Conservation (phyloP, 2,888 invertebrate species). For the Geotrupes spiniger region DNA sequence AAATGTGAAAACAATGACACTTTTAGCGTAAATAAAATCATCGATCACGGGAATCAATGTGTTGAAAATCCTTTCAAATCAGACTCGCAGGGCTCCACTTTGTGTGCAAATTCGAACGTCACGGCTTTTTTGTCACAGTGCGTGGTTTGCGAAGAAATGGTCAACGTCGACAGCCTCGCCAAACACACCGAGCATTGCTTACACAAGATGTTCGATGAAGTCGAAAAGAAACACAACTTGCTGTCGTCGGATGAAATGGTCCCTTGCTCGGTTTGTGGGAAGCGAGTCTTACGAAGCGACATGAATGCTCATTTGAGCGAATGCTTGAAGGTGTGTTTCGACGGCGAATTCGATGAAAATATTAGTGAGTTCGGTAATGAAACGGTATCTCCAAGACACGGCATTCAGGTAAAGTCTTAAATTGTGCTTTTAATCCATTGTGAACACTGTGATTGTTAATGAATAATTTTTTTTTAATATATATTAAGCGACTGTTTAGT, state of each 20-base stretch:
- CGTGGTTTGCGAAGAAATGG: slow-evolving; percentile 21
- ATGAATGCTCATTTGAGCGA: slow-evolving; percentile 49
- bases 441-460: too few species aligned
- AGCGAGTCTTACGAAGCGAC: slow-evolving; percentile 36
- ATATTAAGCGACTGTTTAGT: too few species aligned
- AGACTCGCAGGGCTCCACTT: neutral
- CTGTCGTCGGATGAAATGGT: slow-evolving; percentile 29
- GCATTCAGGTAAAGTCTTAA: too few species aligned
- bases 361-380: too few species aligned
- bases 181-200: slow-evolving; percentile 56
- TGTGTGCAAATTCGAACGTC: neutral
- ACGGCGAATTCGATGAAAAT: too few species aligned
- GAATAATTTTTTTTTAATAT: too few species aligned
- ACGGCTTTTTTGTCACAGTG: slow-evolving; percentile 14
- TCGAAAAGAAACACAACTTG: slow-evolving; percentile 41
- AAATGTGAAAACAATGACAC: too few species aligned
- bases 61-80: slow-evolving; percentile 9
- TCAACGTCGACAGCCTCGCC: slow-evolving; percentile 35
- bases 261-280: slow-evolving; percentile 49
- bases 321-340: slow-evolving; percentile 47
- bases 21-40: too few species aligned
- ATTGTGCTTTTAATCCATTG: too few species aligned
- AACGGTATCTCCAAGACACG: too few species aligned
- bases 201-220: slow-evolving; percentile 50
- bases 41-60: neutral